Percentiles rank a stretch among this genome's conserved stretches.
These are phyloP conservation scores for Hirtodrosophila cameraria DNA, from an alignment of 2,888 invertebrate species.

Conservation along the genomic window DNA sequence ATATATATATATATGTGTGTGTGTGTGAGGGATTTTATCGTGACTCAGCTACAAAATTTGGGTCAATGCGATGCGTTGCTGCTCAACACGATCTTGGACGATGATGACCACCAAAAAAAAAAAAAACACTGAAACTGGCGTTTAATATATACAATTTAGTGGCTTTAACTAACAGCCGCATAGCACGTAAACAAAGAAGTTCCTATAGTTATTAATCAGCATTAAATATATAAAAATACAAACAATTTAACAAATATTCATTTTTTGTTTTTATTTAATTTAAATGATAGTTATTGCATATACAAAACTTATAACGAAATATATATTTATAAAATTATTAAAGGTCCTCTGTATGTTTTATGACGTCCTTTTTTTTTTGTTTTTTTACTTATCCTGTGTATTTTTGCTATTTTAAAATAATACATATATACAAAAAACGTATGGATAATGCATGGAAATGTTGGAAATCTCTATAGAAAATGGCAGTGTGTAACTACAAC, in stretches of 20 bases:
- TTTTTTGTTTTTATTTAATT: conserved; percentile 61
- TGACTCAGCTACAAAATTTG: conserved; percentile 58
- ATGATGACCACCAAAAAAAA: no score
- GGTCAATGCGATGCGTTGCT: conserved; percentile 62
- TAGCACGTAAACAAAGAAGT: conserved; percentile 54
- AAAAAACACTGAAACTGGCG: conserved; percentile 48
- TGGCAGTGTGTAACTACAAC: conserved; percentile 60
- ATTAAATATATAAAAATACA: conserved; percentile 28
- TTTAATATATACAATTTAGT: conserved; percentile 32
- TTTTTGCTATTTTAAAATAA: conserved; percentile 81
- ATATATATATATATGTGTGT: conserved; percentile 7
- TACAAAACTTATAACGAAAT: conserved; percentile 67
- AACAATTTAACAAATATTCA: conserved; percentile 12
- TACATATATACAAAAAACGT: conserved; percentile 79
- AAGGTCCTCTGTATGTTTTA: conserved; percentile 27
- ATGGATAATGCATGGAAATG: conserved; percentile 57
- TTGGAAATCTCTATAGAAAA: conserved; percentile 57
- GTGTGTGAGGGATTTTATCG: conserved; percentile 41
- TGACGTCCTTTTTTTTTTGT: no score
- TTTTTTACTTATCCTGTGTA: conserved; percentile 58
- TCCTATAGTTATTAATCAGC: conserved; percentile 46
- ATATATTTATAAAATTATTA: conserved; percentile 41
- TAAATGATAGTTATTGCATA: conserved; percentile 57
- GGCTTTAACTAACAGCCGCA: conserved; percentile 11
- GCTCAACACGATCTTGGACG: conserved; percentile 49